Percentiles rank a stretch among this genome's conserved stretches.
These are phyloP conservation scores for Heliconius aoede DNA, from an alignment of 2,888 invertebrate genomes.

Conservation along the genomic window DNA sequence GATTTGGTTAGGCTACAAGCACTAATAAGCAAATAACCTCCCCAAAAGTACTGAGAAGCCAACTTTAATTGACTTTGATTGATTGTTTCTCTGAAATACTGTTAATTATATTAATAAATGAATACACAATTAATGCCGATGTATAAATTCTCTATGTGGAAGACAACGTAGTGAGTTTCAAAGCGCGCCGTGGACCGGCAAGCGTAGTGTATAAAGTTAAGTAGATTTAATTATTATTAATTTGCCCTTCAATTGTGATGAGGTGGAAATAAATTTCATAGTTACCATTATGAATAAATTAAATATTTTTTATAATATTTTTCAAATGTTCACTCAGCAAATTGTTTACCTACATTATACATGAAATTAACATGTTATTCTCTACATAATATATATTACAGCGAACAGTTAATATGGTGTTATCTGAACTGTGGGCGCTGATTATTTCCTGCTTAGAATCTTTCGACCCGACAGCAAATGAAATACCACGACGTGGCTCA, in stretches of 20 bases:
- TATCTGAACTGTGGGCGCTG: too few relatives aligned
- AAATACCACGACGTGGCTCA: too few relatives aligned
- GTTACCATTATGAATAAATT: too few relatives aligned
- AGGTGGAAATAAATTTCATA: background rate
- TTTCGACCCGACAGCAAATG: too few relatives aligned
- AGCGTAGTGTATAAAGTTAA: conserved; percentile 61
- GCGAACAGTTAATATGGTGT: too few relatives aligned
- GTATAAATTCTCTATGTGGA: conserved; percentile 75
- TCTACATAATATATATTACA: too few relatives aligned
- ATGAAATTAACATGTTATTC: too few relatives aligned
- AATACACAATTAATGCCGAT: conserved; percentile 67
- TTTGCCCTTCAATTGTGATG: conserved; percentile 30
- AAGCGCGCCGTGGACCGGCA: conserved; percentile 51
- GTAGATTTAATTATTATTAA: conserved; percentile 45
- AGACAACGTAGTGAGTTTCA: conserved; percentile 80
- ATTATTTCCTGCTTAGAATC: too few relatives aligned
- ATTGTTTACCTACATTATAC: too few relatives aligned
- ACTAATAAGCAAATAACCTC: background rate
- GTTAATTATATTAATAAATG: conserved; percentile 1
- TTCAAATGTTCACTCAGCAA: too few relatives aligned
- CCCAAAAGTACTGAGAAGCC: background rate
- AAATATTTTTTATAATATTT: too few relatives aligned
- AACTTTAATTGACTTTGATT: background rate
- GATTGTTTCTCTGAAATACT: background rate
- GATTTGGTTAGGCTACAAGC: background rate